A percentile compares a stretch with the other conserved stretches of the same genome.
Conservation (phyloP, 1,140 invertebrate species). For the honey bee (Apis mellifera) region Amel_HAv3.1 CM009933.2:6408001-6408500, state of each 20-base stretch:
- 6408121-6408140: background rate
- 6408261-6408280: background rate
- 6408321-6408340: too few species aligned
- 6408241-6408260: background rate
- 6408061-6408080: constrained; percentile 7
- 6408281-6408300: background rate
- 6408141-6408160: background rate
- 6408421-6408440: too few species aligned
- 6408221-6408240: background rate
- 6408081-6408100: background rate
- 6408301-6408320: background rate
- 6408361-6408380: too few species aligned
- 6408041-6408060: background rate
- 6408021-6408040: background rate
- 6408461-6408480: background rate
- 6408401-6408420: too few species aligned
- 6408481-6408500: too few species aligned
- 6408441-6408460: too few species aligned
- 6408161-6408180: background rate
- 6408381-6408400: too few species aligned
- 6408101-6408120: background rate
- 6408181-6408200: background rate
- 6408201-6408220: background rate
- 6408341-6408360: too few species aligned
- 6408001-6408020: background rate